phyloP scores from a whole-genome alignment of 2,797 vertebrate species.

The Astyanax mexicanus region DNA sequence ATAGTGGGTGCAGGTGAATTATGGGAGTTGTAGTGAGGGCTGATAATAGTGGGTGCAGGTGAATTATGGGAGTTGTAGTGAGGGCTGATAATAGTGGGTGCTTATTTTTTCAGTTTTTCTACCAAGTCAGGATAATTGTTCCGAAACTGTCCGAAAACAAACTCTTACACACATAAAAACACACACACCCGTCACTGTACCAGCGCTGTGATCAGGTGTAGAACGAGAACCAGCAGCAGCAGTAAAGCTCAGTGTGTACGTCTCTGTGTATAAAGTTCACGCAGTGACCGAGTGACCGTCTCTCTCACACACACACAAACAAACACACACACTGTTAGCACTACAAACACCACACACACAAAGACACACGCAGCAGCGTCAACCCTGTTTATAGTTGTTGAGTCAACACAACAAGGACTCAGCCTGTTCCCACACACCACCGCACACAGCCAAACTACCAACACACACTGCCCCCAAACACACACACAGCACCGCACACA shows the following conservation, averaged over 20 bases:
- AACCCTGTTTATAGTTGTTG: conserved; percentile 61
- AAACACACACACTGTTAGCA: conserved; percentile 63
- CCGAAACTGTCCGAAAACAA: neutral
- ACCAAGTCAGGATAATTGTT: neutral
- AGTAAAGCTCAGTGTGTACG: neutral
- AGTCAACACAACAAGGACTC: conserved; percentile 66
- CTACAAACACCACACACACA: conserved; percentile 67
- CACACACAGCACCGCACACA: neutral
- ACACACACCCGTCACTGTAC: neutral
- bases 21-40: too few species aligned
- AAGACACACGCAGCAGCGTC: conserved; percentile 46
- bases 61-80: too few species aligned
- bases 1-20: too few species aligned
- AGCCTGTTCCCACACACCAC: conserved; percentile 53
- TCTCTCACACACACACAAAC: conserved; percentile 63
- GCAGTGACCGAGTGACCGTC: neutral
- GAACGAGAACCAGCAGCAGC: neutral
- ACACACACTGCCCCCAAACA: conserved; percentile 7
- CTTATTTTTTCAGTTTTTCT: neutral
- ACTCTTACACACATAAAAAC: conserved; percentile 11
- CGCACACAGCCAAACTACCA: neutral
- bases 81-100: too few species aligned
- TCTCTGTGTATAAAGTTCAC: conserved; percentile 31
- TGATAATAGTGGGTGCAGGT: too few species aligned
- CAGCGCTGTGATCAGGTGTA: neutral